These are phyloP conservation scores for Charadrius vociferus DNA, from an alignment of 2,113 vertebrate species.

Conservation along the genomic window DNA sequence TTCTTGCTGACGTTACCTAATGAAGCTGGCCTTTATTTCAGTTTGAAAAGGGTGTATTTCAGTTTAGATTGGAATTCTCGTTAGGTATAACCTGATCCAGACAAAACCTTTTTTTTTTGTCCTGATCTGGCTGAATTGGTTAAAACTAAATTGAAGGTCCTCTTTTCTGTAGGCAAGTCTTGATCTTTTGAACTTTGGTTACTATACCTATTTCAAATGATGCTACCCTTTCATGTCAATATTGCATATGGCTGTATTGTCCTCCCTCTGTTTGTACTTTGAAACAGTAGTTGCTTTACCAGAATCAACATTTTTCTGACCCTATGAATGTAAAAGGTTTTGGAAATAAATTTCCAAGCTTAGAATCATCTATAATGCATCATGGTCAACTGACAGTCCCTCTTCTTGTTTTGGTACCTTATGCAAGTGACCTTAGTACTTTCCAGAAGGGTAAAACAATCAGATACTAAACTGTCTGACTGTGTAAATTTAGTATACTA, in stretches of 20 bases:
- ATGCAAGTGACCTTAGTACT: constrained; percentile 5
- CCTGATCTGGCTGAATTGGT: background rate
- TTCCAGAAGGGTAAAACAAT: background rate
- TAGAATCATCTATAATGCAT: background rate
- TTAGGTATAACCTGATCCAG: background rate
- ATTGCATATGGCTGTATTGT: background rate
- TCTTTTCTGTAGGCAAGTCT: background rate
- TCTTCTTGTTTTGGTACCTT: background rate
- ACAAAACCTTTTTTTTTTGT: background rate
- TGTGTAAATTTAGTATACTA: background rate
- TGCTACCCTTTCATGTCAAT: background rate
- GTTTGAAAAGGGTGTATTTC: background rate
- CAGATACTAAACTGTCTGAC: background rate
- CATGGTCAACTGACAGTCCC: background rate
- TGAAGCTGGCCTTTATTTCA: background rate
- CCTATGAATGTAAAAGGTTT: background rate
- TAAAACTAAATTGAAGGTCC: background rate
- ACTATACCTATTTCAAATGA: background rate
- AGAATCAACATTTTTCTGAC: background rate
- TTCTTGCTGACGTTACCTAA: background rate
- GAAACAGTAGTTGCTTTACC: background rate
- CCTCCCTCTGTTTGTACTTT: background rate
- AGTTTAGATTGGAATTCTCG: background rate
- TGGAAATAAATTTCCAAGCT: background rate
- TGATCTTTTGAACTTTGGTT: background rate